phyloP scores from a whole-genome alignment of 2,888 invertebrate species.

The Hoplodrina ambigua region DNA sequence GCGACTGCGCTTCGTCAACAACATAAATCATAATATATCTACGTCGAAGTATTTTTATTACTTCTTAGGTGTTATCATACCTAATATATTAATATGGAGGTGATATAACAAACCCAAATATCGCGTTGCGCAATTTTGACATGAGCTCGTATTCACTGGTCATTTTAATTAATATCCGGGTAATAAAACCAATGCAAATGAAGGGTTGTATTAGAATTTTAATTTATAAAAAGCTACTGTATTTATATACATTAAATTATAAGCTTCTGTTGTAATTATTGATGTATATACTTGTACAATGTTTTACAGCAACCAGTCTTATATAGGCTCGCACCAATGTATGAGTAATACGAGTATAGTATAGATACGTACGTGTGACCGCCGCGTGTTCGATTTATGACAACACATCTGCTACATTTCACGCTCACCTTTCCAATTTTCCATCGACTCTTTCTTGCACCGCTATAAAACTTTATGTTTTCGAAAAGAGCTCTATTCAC shows the following conservation, averaged over 20 bases:
- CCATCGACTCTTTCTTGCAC: slow-evolving; percentile 81
- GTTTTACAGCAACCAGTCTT: slow-evolving; percentile 14
- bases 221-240: slow-evolving; percentile 40
- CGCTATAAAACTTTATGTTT: slow-evolving; percentile 86
- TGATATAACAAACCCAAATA: slow-evolving; percentile 45
- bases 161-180: slow-evolving; percentile 56
- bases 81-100: slow-evolving; percentile 34
- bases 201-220: slow-evolving; percentile 28
- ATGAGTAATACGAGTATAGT: slow-evolving; percentile 4
- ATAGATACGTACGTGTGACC: slow-evolving; percentile 37
- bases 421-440: slow-evolving; percentile 88
- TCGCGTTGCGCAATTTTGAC: slow-evolving; percentile 44
- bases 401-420: slow-evolving; percentile 86
- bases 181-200: slow-evolving; percentile 47
- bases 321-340: neutral
- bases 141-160: slow-evolving; percentile 12
- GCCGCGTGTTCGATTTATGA: slow-evolving; percentile 69
- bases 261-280: slow-evolving; percentile 17
- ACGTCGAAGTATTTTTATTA: slow-evolving; percentile 49
- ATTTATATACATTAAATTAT: slow-evolving; percentile 25
- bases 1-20: slow-evolving; percentile 43
- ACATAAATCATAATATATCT: slow-evolving; percentile 56
- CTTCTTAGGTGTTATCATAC: slow-evolving; percentile 51
- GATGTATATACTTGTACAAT: slow-evolving; percentile 8
- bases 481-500: slow-evolving; percentile 81